Conservation (phyloP, 2,888 invertebrate species). For the Ectobius pallidus region DNA sequence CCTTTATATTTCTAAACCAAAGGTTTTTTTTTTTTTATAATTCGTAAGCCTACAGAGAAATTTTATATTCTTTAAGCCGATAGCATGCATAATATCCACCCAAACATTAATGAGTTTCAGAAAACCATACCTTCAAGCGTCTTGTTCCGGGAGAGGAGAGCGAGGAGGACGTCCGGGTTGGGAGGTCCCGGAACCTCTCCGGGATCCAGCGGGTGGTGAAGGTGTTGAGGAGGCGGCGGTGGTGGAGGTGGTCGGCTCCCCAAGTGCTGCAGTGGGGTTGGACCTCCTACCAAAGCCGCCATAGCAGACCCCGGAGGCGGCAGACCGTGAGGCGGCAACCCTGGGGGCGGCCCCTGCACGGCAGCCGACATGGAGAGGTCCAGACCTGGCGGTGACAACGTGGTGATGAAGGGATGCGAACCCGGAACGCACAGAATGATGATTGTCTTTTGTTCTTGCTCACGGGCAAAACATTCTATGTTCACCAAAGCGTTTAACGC, state of each 20-base stretch:
- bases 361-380: slow-evolving; percentile 57
- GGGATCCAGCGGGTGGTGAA: slow-evolving; percentile 46
- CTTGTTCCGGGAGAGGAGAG: slow-evolving; percentile 84
- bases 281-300: slow-evolving; percentile 46
- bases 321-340: slow-evolving; percentile 41
- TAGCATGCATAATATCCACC: no score
- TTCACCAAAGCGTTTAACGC: no score
- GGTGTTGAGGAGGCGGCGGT: slow-evolving; percentile 47
- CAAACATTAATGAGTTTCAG: no score
- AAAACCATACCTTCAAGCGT: slow-evolving; percentile 79
- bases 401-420: slow-evolving; percentile 45
- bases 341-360: slow-evolving; percentile 45
- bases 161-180: slow-evolving; percentile 83
- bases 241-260: slow-evolving; percentile 47
- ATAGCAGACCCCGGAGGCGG: slow-evolving; percentile 41
- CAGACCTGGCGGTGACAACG: slow-evolving; percentile 54
- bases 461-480: no score
- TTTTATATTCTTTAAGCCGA: no score
- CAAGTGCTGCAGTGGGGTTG: slow-evolving; percentile 46
- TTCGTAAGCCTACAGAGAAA: no score
- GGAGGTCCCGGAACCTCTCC: slow-evolving; percentile 60
- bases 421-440: slow-evolving; percentile 6
- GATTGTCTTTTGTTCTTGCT: background rate
- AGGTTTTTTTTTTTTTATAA: no score
- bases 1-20: no score